Conservation (phyloP, 2,888 invertebrate species). For the Amitus sp. region DNA sequence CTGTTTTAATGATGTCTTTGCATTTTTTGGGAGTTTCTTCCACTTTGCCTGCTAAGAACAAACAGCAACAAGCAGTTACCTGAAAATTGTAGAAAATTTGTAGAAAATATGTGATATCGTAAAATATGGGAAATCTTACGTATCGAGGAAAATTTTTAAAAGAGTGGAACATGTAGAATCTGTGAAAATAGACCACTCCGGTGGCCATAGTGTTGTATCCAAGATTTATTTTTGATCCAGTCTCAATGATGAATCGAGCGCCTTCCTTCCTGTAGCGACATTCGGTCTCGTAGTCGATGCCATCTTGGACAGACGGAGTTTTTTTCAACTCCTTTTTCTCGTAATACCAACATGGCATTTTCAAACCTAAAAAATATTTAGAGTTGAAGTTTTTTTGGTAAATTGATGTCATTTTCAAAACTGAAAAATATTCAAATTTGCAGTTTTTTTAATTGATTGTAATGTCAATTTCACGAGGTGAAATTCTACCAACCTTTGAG, state of each 20-base stretch:
- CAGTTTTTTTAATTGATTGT: no score
- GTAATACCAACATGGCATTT: constrained; percentile 98
- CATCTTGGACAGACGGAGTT: constrained; percentile 92
- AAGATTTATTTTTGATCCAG: constrained; percentile 91
- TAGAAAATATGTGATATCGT: not conserved
- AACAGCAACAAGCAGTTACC: constrained; percentile 95
- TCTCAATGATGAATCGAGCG: constrained; percentile 94
- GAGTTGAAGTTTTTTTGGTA: no score
- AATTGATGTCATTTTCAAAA: no score
- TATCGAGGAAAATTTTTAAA: constrained; percentile 96
- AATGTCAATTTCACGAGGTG: no score
- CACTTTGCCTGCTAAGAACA: constrained; percentile 98
- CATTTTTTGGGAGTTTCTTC: constrained; percentile 99
- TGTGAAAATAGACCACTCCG: constrained; percentile 98
- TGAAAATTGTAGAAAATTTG: constrained; percentile 54
- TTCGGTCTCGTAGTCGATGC: constrained; percentile 90
- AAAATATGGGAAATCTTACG: constrained; percentile 75
- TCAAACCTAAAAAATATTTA: constrained; percentile 25
- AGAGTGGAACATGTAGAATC: constrained; percentile 99
- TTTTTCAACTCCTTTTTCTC: constrained; percentile 89
- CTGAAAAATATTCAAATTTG: no score
- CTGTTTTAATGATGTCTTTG: constrained; percentile 94
- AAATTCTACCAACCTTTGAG: no score
- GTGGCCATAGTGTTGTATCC: constrained; percentile 98
- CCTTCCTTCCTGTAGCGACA: constrained; percentile 94